A percentile compares a stretch with the other conserved stretches of the same genome.
Conservation (phyloP, 2,797 vertebrate species). For the Coilia nasus region DNA sequence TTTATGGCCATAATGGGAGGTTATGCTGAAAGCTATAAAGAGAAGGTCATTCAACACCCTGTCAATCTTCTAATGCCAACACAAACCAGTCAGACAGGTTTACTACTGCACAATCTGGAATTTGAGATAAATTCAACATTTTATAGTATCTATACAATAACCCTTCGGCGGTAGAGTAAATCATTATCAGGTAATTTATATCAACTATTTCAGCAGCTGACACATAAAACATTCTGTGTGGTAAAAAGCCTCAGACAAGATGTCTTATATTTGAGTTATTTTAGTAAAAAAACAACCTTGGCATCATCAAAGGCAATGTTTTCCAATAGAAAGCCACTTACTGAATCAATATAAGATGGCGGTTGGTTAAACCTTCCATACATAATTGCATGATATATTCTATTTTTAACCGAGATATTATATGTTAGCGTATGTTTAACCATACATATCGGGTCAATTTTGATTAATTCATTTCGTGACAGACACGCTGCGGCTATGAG, state of each 20-base stretch:
- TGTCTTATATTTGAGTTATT: conserved; percentile 39
- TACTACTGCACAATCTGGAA: background rate
- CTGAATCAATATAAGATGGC: conserved; percentile 47
- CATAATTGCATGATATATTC: conserved; percentile 58
- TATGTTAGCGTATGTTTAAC: conserved; percentile 63
- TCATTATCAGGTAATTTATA: background rate
- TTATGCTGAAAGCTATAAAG: background rate
- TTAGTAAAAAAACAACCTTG: conserved; percentile 21
- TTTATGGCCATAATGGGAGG: background rate
- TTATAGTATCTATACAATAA: background rate
- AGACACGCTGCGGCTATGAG: conserved; percentile 66
- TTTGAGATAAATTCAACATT: background rate
- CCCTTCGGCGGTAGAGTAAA: background rate
- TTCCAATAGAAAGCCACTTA: conserved; percentile 44
- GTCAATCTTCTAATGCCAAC: background rate
- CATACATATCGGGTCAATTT: conserved; percentile 65
- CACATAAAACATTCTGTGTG: background rate
- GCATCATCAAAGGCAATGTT: conserved; percentile 40
- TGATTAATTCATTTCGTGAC: conserved; percentile 68
- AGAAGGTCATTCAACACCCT: background rate
- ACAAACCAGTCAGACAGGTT: background rate
- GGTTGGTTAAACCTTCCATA: conserved; percentile 54
- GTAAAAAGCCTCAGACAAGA: background rate
- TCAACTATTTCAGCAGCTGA: background rate
- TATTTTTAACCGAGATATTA: conserved; percentile 69